Evolutionary conservation across 2,113 vertebrate genomes (phyloP).

Genomic region (Gadus macrocephalus): DNA sequence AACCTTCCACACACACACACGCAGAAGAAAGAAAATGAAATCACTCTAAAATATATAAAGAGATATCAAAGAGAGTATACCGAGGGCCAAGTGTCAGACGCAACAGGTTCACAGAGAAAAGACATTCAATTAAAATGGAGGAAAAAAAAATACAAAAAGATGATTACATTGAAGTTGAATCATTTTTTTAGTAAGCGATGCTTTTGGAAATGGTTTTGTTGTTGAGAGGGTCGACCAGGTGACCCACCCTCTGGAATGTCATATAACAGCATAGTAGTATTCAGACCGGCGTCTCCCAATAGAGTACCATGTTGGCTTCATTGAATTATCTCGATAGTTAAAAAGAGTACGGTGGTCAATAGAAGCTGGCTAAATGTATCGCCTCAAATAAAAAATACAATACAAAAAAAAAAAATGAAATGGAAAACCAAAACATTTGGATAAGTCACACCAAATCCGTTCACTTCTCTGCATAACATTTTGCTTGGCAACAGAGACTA

Average conservation of each 20-base stretch:
- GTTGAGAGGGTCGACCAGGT: slow-evolving; percentile 49
- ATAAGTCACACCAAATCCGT: too few species aligned
- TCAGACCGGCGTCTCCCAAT: slow-evolving; percentile 30
- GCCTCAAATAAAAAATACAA: background rate
- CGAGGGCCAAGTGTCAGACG: background rate
- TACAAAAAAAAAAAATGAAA: background rate
- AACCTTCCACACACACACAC: slow-evolving; percentile 8
- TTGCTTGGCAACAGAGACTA: too few species aligned
- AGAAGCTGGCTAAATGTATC: background rate
- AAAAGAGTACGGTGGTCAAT: background rate
- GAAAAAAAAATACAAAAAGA: background rate
- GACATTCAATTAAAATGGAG: slow-evolving; percentile 37
- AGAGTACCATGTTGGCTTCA: slow-evolving; percentile 6
- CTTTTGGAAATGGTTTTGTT: slow-evolving; percentile 50
- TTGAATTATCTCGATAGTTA: background rate
- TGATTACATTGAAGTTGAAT: slow-evolving; percentile 42
- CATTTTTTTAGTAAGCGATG: slow-evolving; percentile 56
- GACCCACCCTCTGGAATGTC: slow-evolving; percentile 74
- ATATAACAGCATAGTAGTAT: slow-evolving; percentile 61
- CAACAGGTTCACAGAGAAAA: slow-evolving; percentile 66
- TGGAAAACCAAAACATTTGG: too few species aligned
- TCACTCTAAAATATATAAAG: slow-evolving; percentile 38
- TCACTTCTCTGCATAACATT: too few species aligned
- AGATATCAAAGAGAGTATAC: slow-evolving; percentile 23
- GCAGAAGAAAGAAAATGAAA: slow-evolving; percentile 11